Evolutionary conservation across 2,888 invertebrate genomes (phyloP).

Genomic region (Cosmorhoe ocellata): DNA sequence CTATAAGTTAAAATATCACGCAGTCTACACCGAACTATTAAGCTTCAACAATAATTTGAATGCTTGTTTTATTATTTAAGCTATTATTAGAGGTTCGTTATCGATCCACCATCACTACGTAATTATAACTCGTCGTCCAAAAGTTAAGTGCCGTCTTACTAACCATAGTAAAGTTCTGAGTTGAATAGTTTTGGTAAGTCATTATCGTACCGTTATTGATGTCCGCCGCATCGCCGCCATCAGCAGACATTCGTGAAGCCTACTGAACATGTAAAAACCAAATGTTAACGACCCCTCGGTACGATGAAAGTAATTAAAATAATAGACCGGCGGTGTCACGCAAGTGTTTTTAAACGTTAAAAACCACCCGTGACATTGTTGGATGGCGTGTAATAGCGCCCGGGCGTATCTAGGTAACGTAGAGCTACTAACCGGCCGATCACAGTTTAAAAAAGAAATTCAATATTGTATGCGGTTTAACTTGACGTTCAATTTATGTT

Average conservation of each 20-base stretch:
- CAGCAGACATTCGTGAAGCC: constrained; percentile 42
- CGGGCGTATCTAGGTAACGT: constrained; percentile 46
- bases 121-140: too few relatives aligned
- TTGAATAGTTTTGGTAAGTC: constrained; percentile 57
- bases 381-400: constrained; percentile 36
- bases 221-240: constrained; percentile 21
- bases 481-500: constrained; percentile 66
- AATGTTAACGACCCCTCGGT: constrained; percentile 61
- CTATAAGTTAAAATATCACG: too few relatives aligned
- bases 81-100: too few relatives aligned
- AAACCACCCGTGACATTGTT: constrained; percentile 48
- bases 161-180: constrained; percentile 5
- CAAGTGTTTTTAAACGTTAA: constrained; percentile 52
- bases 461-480: constrained; percentile 59
- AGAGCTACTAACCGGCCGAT: constrained; percentile 27
- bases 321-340: constrained; percentile 72
- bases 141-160: not conserved
- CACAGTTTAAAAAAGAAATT: constrained; percentile 48
- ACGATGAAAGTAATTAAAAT: constrained; percentile 78
- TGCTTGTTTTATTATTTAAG: too few relatives aligned
- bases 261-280: constrained; percentile 55
- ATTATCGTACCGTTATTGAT: constrained; percentile 54
- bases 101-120: too few relatives aligned
- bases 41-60: too few relatives aligned
- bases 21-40: too few relatives aligned